Conservation (phyloP, 2,113 vertebrate genomes). For the Monarcha castaneiventris region DNA sequence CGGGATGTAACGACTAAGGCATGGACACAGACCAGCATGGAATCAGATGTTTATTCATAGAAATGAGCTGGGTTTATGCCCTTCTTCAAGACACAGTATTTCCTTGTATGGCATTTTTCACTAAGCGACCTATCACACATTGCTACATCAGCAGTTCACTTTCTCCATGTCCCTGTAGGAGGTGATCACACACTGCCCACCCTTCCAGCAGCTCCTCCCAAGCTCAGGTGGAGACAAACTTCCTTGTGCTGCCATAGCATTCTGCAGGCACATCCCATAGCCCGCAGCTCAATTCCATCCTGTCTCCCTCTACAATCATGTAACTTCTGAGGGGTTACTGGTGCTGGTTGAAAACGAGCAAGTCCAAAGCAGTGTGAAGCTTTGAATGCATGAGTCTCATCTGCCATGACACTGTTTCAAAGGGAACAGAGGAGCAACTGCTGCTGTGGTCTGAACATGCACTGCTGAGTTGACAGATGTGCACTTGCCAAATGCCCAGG, state of each 20-base stretch:
- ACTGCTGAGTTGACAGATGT: neutral
- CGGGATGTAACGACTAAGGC: neutral
- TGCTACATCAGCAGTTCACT: neutral
- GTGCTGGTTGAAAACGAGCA: accelerated
- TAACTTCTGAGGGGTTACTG: neutral
- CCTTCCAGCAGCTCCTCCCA: neutral
- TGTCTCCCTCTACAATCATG: neutral
- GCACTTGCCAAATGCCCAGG: neutral
- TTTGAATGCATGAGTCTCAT: neutral
- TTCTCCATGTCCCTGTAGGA: neutral
- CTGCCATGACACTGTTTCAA: neutral
- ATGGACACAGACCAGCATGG: neutral
- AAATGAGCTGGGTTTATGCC: neutral
- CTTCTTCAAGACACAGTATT: neutral
- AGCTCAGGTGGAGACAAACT: neutral
- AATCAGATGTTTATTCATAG: neutral
- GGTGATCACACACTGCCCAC: neutral
- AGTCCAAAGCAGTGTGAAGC: neutral
- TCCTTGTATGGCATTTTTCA: neutral
- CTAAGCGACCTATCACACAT: neutral
- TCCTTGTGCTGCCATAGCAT: neutral
- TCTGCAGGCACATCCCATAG: neutral
- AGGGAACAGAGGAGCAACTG: neutral
- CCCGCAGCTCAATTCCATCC: neutral
- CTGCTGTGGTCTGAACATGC: neutral